Percentiles rank a stretch among this genome's conserved stretches.
Conservation (phyloP, 1,140 invertebrate species). For the Belonocnema kinseyi region DNA sequence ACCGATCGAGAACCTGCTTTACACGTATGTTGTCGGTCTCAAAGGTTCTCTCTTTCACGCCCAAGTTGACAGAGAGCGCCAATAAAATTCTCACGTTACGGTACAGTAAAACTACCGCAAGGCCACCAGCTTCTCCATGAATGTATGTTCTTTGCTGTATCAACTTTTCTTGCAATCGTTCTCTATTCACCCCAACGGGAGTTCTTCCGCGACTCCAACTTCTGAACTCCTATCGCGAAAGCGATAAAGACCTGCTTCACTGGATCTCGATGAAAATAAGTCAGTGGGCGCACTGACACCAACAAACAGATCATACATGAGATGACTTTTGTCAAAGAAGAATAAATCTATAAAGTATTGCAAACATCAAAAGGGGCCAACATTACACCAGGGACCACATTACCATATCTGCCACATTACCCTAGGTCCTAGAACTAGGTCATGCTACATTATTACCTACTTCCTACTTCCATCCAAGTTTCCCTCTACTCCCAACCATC, state of each 20-base stretch:
- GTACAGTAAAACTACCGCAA: constrained; percentile 73
- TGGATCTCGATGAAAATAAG: too few species aligned
- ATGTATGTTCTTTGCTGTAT: constrained; percentile 40
- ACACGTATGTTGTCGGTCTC: constrained; percentile 38
- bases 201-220: constrained; percentile 43
- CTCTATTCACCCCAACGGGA: constrained; percentile 45
- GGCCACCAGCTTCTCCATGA: constrained; percentile 59
- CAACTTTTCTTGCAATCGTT: constrained; percentile 41
- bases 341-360: too few species aligned
- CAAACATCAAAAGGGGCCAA: too few species aligned
- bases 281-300: too few species aligned
- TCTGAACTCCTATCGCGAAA: neutral
- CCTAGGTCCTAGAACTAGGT: too few species aligned
- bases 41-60: constrained; percentile 46
- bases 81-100: constrained; percentile 71
- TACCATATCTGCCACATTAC: too few species aligned
- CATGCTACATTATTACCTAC: too few species aligned
- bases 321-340: too few species aligned
- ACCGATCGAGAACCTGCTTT: constrained; percentile 49
- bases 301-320: too few species aligned
- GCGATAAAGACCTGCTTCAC: neutral
- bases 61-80: constrained; percentile 51
- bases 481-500: too few species aligned
- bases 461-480: too few species aligned
- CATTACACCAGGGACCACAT: too few species aligned